Percentiles rank a stretch among this genome's conserved stretches.
Conservation (phyloP, 23 tunicate species). For the Halocynthia aurantium region DNA sequence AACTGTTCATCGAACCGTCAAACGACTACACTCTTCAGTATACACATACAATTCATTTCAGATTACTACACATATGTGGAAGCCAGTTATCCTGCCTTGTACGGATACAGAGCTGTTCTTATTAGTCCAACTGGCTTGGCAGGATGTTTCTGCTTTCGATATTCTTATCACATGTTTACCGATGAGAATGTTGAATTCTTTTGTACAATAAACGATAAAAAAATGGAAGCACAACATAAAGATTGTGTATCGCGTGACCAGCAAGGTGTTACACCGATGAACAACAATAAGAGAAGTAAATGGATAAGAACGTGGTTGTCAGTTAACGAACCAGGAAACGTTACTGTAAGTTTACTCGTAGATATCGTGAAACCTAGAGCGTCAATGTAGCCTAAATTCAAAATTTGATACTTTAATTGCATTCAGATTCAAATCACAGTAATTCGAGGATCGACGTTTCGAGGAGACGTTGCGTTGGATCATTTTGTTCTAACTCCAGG, state of each 20-base stretch:
- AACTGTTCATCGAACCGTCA: not conserved
- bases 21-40: not conserved
- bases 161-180: constrained; percentile 22
- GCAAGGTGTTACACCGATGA: not conserved
- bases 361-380: not conserved
- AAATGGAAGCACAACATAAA: constrained; percentile 8
- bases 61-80: constrained; percentile 28
- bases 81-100: constrained; percentile 26
- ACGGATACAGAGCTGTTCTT: constrained; percentile 7
- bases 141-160: constrained; percentile 35
- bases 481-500: constrained; percentile 22
- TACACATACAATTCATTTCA: constrained; percentile 8
- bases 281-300: not conserved
- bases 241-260: not conserved
- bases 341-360: not conserved
- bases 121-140: constrained; percentile 21
- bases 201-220: constrained; percentile 10
- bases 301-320: constrained; percentile 26
- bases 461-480: constrained; percentile 29
- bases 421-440: constrained; percentile 27
- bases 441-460: constrained; percentile 15
- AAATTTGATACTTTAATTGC: not conserved
- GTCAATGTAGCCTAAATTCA: not conserved
- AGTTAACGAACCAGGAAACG: constrained; percentile 21
- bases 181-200: constrained; percentile 3